These are phyloP conservation scores for Oreochromis aureus DNA, from an alignment of 2,113 vertebrate species.

Conservation along the genomic window DNA sequence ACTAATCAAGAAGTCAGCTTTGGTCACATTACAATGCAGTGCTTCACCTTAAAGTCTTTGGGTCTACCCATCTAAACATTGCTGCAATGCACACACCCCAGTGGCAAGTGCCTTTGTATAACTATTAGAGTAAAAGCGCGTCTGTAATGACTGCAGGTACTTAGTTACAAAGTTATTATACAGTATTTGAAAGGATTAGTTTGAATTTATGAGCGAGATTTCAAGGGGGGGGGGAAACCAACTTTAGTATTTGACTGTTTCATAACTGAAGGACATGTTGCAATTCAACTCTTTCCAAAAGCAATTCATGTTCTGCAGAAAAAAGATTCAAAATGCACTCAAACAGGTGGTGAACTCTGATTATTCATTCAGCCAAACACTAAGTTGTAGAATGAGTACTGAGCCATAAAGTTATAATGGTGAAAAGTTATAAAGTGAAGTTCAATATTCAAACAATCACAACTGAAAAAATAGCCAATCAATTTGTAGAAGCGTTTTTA, in stretches of 20 bases:
- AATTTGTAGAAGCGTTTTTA: background rate
- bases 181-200: background rate
- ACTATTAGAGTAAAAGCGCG: fast-evolving
- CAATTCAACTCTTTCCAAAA: background rate
- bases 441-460: background rate
- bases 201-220: background rate
- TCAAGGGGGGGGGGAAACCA: background rate
- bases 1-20: background rate
- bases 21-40: background rate
- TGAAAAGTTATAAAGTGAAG: too few species aligned
- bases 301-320: background rate
- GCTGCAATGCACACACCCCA: background rate
- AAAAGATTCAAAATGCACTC: background rate
- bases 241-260: background rate
- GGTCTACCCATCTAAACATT: background rate
- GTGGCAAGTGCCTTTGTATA: background rate
- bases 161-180: background rate
- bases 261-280: background rate
- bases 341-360: background rate
- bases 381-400: background rate
- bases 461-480: background rate
- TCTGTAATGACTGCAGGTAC: background rate
- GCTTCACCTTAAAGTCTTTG: background rate
- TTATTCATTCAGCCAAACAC: background rate
- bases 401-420: background rate